Base-by-base conservation (phyloP, 2,888 invertebrate species). In the Therioaphis trifolii region DNA sequence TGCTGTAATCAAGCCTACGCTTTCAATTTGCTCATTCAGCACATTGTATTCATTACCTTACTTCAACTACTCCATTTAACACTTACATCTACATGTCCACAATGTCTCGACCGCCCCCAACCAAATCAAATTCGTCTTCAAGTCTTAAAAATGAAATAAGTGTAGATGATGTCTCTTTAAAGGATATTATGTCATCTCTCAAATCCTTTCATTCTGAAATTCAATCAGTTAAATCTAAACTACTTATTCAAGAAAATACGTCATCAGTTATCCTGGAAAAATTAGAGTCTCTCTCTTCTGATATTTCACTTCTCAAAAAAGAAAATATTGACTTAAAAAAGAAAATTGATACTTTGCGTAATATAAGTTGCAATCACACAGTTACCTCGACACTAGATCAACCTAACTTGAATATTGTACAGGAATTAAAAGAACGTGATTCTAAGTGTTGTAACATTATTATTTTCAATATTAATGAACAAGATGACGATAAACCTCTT, bases 171-270 rank as follows among this genome's bases (percentile, higher is more conserved):
- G 9, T 29, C 5, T 63, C 27, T 29, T 29, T 63, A 15, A 29
- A 29, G 4, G 27, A 63, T 63, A 29, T 63, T 15, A 63, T 63
- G 61, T 15, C 1, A 14, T 29, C 61, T 2, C 61, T 63, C 18
- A 68, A 68, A 15, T 4, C 40, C 40, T n/a, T 68, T n/a, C 43
- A 40, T 21, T 40, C 35, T 68, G 68, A 68, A 35, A 68, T 68
- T 40, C 40, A 40, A 12, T 21, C 68, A 5, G 11, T 68, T 40
- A 68, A 68, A 21, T 63, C 43, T 1, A 68, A 68, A 68, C 18
- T 68, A 68, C 21, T 40, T 11, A 43, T 40, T 27, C 43, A 68
- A 68, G 43, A 68, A 68, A 68, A 68, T 68, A 68, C 43, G 5
- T 68, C 43, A 68, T n/a, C n/a, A 21, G 68, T 3, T 68, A 68